A percentile compares a stretch with the other conserved stretches of the same genome.
Conservation (phyloP, 2,888 invertebrate genomes). For the Pollenia angustigena region DNA sequence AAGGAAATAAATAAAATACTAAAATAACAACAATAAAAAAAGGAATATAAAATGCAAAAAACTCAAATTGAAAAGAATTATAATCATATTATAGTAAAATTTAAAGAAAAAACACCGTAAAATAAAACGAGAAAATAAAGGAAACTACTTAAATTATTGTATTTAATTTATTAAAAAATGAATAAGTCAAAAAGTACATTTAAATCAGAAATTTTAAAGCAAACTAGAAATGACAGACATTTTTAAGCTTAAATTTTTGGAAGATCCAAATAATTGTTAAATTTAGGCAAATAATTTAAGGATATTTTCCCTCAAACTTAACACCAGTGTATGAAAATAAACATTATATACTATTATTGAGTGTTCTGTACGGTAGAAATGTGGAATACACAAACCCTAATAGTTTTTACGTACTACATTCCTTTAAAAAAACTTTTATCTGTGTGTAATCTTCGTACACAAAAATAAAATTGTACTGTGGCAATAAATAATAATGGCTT, state of each 20-base stretch:
- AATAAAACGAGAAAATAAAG: constrained; percentile 27
- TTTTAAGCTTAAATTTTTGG: background rate
- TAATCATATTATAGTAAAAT: constrained; percentile 48
- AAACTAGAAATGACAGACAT: no score
- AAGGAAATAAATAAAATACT: constrained; percentile 1
- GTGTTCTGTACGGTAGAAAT: no score
- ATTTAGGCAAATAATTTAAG: constrained; percentile 5
- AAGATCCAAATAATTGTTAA: background rate
- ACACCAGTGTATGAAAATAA: background rate
- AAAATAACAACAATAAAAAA: constrained; percentile 1
- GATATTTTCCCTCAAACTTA: no score
- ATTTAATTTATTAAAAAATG: constrained; percentile 27
- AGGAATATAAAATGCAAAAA: constrained; percentile 34
- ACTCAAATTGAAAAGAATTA: constrained; percentile 50
- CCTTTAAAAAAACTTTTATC: no score
- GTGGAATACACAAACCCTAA: background rate
- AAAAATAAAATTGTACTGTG: no score
- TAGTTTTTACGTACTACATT: no score
- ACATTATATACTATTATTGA: no score
- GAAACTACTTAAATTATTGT: constrained; percentile 43
- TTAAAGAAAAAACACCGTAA: background rate
- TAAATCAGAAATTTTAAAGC: background rate
- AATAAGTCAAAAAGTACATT: constrained; percentile 35
- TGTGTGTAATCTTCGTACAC: no score
- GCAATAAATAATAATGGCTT: no score